Conservation (phyloP, 2,113 vertebrate species). For the Trematomus loennbergii region DNA sequence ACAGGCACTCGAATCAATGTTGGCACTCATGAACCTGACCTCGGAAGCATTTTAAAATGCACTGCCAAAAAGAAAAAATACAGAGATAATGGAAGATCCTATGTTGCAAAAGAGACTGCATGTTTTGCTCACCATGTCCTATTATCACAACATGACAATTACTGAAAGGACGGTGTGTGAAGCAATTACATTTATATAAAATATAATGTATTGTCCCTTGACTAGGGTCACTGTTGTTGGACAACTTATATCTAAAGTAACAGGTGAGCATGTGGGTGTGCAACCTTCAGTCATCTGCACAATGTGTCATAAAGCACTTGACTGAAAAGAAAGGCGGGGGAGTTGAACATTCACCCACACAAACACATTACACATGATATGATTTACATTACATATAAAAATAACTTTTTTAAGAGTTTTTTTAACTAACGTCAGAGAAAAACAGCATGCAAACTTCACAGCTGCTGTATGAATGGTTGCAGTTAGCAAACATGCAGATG, state of each 20-base stretch:
- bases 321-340: conserved; percentile 32
- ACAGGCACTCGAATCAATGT: conserved; percentile 76
- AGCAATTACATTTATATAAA: not conserved
- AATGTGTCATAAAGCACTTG: conserved; percentile 42
- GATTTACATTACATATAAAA: conserved; percentile 32
- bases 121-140: conserved; percentile 22
- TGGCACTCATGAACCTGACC: conserved; percentile 74
- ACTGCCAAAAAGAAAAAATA: conserved; percentile 6
- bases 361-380: conserved; percentile 45
- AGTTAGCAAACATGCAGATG: not conserved
- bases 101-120: not conserved
- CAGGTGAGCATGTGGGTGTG: conserved; percentile 23
- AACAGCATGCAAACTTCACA: not conserved
- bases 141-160: conserved; percentile 16
- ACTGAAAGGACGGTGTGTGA: conserved; percentile 1
- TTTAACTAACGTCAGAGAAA: conserved; percentile 25
- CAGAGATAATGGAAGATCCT: conserved; percentile 12
- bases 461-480: conserved; percentile 9
- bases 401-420: conserved; percentile 38
- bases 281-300: not conserved
- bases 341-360: conserved; percentile 40
- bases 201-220: not conserved
- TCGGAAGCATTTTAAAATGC: conserved; percentile 68
- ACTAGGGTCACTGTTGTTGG: conserved; percentile 2
- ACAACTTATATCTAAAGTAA: conserved; percentile 7